phyloP scores from a whole-genome alignment of 2,797 vertebrate genomes.

The Microcaecilia unicolor region DNA sequence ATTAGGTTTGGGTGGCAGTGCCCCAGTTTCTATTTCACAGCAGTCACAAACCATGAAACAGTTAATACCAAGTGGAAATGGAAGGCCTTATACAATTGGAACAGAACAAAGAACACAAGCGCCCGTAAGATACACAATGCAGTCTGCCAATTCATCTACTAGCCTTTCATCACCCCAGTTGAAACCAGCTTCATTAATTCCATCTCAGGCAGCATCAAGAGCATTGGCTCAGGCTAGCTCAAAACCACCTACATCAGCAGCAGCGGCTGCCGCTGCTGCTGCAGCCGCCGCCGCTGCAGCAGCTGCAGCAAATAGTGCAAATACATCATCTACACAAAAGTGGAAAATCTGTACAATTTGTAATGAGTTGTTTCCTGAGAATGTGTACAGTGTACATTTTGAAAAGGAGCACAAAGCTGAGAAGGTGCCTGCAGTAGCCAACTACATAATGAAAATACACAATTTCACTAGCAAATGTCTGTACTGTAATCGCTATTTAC shows the following conservation, averaged over 20 bases:
- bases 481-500: conserved; percentile 96
- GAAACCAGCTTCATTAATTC: conserved; percentile 71
- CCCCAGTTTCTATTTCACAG: conserved; percentile 78
- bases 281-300: conserved; percentile 62
- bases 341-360: conserved; percentile 99
- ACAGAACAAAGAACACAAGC: conserved; percentile 57
- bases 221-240: conserved; percentile 67
- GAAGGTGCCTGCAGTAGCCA: conserved; percentile 94
- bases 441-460: conserved; percentile 99
- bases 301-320: conserved; percentile 67
- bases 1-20: conserved; percentile 68
- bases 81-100: conserved; percentile 62
- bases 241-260: conserved; percentile 50
- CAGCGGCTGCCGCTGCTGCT: conserved; percentile 44
- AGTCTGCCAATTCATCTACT: conserved; percentile 57
- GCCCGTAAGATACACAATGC: conserved; percentile 54
- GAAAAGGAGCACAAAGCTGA: conserved; percentile 98
- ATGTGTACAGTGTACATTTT: conserved; percentile 93
- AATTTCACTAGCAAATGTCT: conserved; percentile 99
- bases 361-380: conserved; percentile 97
- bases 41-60: conserved; percentile 87
- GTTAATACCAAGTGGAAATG: conserved; percentile 65
- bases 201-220: conserved; percentile 61
- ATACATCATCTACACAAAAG: conserved; percentile 91
- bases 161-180: conserved; percentile 55